Evolutionary conservation across 2,888 invertebrate genomes (phyloP), one percentile per base, ranked within the genome.

Genomic region (Agapostemon virescens): DNA sequence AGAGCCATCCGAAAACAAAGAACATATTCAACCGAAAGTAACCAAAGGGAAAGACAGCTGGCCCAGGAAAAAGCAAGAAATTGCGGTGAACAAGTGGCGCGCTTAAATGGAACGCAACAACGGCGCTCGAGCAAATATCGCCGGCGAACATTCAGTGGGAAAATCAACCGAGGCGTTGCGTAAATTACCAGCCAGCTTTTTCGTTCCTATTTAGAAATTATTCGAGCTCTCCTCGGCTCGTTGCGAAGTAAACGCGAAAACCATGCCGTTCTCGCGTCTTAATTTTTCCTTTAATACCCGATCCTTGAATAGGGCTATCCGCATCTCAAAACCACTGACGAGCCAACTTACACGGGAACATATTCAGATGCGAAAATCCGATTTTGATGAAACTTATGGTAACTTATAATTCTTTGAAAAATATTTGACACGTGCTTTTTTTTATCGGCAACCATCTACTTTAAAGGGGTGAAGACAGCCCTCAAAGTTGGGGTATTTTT

Each of bases 1-100:
- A 61, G 76, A 55, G 30, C 52, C 64, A 71, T 67, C 61, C 42
- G 74, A 77, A 80, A 76, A 86, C 77, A 80, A 86, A 85, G 80
- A 82, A 70, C 69, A 26, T 40, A 36, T 73, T 73, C 69, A 52
- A 61, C 15, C 36, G 33, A 73, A 69, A 30, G 67, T 55, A 55
- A 55, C 55, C 26, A 67, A 68, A 61, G 20, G 36, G 49, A 36
- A 26, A 23, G 36, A 36, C 55, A 30, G 23, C 15, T 20, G 42
- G 33, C 74, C 42, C 33, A 26, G 23, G 70, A 49, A 75, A 61
- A 52, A 20, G 67, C 30, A 40, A 67, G 66, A 26, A 26, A 67
- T 30, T 67, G 52, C 58, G 74, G 79, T 55, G 36, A 40, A 52
- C 74, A 61, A 74, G 38, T n/a, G 55, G 42, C 70, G 58, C 72